Base-by-base conservation (phyloP, 1,140 invertebrate species). In the Pachyrhynchus sulphureomaculatus region DNA sequence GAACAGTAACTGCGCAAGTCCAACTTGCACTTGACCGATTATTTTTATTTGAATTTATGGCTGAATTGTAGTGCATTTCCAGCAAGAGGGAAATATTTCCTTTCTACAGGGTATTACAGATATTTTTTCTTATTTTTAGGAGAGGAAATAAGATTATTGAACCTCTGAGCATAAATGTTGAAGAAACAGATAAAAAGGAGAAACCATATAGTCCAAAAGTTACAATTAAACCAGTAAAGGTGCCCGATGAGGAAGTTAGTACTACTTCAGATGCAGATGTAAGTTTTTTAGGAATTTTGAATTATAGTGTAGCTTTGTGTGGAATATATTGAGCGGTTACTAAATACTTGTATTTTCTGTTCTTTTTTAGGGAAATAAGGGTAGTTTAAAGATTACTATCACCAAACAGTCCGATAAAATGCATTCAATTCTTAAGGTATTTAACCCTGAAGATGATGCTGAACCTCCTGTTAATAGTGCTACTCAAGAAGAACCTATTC, bases 361-460 rank as follows among this genome's bases (percentile, higher is more conserved):
- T n/a, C 2, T 12, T 32, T 54, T 54, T 15, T n/a, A 56, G 51
- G 20, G 17, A 2, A 54, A 37, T 39, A 70, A 72, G 54, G 68
- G 67, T 10, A 67, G 67, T n/a, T 48, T 76, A 23, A 75, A 75
- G 64, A 72, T 75, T 29, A 75, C 74, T 0, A 75, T 75, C 23
- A 72, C 72, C 9, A 75, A 75, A 66, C 71, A 71, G 60, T 68
- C 69, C n/a, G 72, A 72, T 55, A 75, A 72, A 17, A 64, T 63
- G 48, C 69, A 72, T 67, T 75, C 74, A 1, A 74, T 76, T 41
- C 55, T 76, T 29, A 76, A 75, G 49, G 70, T 74, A 13, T 73
- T 63, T 49, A 68, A 72, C 58, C 68, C 69, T 2, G 68, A 73
- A 4, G 65, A 68, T 39, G 56, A 63, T 21, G n/a, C 32, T 51